Evolutionary conservation across 92 coral and sea anemone genomes (phyloP), one percentile per base, ranked within the genome.

Genomic region (Chrysogorgia sp.): DNA sequence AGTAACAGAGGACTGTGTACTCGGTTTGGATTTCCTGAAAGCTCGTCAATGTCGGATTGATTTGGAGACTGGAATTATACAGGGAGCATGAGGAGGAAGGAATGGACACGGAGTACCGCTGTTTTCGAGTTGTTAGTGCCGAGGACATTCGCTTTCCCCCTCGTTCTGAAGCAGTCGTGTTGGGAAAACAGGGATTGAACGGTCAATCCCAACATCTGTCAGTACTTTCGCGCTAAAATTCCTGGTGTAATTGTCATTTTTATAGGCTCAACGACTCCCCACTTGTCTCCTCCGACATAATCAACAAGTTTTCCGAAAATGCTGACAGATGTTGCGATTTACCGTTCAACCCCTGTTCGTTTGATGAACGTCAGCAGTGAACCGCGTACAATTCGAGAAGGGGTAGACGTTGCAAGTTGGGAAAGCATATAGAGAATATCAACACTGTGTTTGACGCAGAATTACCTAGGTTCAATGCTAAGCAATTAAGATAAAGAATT

Each of bases 331-430:
- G n/a, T n/a, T n/a, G n/a, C n/a, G n/a, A n/a, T n/a, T n/a, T n/a
- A n/a, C n/a, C n/a, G n/a, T n/a, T n/a, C n/a, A n/a, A n/a, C n/a
- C 21, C 72, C 74, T 0, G 56, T 82, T 13, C 3, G 81, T 47
- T 30, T 72, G 34, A 32, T 82, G n/a, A 72, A 82, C 34, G 62
- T 70, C 0, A 47, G 77, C 5, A 74, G 59, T 43, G 49, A 66
- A 47, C 24, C 80, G 20, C 2, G 45, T 7, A 48, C 70, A 28
- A 58, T 82, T 48, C 34, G 30, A 13, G 55, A 71, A 28, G 62
- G 75, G 0, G 37, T 58, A 24, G 76, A 71, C 7, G 74, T 57
- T 0, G 74, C 81, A 0, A 0, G 35, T 13, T 82, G 86, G 17
- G 33, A n/a, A n/a, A 58, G 64, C 10, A 43, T 8, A 43, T 43